These are phyloP conservation scores for Orthonyx spaldingii DNA, from an alignment of 2,113 vertebrate species.

Conservation along the genomic window DNA sequence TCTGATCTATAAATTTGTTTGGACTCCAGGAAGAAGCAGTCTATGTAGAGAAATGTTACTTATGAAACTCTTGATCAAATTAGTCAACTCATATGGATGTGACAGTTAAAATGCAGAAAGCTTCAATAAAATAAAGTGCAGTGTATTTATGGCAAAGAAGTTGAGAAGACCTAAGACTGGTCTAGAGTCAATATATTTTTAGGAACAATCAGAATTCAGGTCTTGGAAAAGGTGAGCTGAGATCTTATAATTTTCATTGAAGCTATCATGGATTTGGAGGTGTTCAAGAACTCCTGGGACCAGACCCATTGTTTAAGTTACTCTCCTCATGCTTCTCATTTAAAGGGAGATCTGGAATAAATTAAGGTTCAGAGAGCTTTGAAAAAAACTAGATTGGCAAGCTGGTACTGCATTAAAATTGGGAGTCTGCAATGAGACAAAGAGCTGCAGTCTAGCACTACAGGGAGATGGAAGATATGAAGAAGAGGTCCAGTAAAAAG, in stretches of 20 bases:
- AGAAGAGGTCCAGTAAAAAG: slow-evolving; percentile 21
- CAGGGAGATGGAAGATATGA: slow-evolving; percentile 15
- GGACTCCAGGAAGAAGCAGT: background rate
- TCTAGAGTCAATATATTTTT: background rate
- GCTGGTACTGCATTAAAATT: background rate
- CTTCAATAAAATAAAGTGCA: background rate
- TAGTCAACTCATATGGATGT: background rate
- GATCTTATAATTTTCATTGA: background rate
- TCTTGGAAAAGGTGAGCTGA: background rate
- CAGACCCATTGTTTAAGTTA: background rate
- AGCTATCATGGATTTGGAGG: background rate
- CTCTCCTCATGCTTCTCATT: slow-evolving; percentile 18
- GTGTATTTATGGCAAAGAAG: background rate
- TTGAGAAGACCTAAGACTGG: background rate
- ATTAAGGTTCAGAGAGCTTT: background rate
- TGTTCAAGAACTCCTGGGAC: background rate
- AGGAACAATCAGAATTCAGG: background rate
- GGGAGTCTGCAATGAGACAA: background rate
- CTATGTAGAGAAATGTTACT: background rate
- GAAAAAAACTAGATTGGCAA: background rate
- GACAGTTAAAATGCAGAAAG: background rate
- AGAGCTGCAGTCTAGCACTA: slow-evolving; percentile 1
- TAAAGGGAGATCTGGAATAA: slow-evolving; percentile 35
- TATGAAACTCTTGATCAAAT: background rate
- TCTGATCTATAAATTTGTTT: background rate